Conservation (phyloP, 2,888 invertebrate genomes). For the Beris morrisii region DNA sequence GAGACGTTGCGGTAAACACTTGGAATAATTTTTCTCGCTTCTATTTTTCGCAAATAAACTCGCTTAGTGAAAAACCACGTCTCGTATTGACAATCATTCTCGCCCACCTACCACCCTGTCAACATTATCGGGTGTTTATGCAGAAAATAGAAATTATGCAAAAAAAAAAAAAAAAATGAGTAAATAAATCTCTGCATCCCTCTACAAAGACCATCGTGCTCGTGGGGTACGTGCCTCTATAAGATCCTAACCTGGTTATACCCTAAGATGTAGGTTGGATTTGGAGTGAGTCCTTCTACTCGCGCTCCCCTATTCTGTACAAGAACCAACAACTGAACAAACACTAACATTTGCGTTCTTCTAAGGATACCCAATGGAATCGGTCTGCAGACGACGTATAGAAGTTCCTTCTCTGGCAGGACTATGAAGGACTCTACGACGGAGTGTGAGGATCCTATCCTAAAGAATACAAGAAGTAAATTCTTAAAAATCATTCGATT, state of each 20-base stretch:
- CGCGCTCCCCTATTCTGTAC: too few species aligned
- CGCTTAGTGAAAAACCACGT: background rate
- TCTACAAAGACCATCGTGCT: too few species aligned
- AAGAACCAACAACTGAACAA: slow-evolving; percentile 31
- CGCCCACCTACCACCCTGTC: background rate
- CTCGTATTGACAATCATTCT: background rate
- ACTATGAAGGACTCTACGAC: too few species aligned
- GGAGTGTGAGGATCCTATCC: background rate
- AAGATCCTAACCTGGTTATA: background rate
- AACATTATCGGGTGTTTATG: too few species aligned
- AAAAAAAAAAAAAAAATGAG: background rate
- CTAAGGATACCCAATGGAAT: slow-evolving; percentile 17
- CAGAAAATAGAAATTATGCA: slow-evolving; percentile 1
- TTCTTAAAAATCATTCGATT: slow-evolving; percentile 32
- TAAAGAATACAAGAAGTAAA: slow-evolving; percentile 6
- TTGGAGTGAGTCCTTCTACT: background rate
- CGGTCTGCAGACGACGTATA: background rate
- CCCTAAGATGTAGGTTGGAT: background rate
- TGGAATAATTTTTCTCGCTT: slow-evolving; percentile 35
- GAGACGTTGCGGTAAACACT: slow-evolving; percentile 36
- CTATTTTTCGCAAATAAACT: background rate
- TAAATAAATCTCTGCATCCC: too few species aligned
- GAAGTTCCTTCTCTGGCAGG: background rate
- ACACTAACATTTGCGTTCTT: slow-evolving; percentile 22
- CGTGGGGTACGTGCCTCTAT: too few species aligned